Evolutionary conservation across 2,797 vertebrate genomes (phyloP).

Genomic region (Chromis chromis): DNA sequence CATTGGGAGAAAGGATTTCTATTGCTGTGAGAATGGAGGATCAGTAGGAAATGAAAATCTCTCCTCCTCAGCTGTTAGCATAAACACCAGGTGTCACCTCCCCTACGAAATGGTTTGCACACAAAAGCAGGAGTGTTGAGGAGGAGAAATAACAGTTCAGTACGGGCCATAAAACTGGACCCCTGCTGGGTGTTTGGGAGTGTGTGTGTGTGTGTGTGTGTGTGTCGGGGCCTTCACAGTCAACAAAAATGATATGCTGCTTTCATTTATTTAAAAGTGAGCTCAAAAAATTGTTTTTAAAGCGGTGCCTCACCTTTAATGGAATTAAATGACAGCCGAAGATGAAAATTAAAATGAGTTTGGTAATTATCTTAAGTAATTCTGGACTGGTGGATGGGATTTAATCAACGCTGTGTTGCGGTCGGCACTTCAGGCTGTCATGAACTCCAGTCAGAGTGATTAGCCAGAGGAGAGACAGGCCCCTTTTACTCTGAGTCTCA

Average conservation of each 20-base stretch:
- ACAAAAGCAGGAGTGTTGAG: background rate
- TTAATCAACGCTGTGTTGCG: conserved; percentile 45
- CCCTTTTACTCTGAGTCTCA: conserved; percentile 41
- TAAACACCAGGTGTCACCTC: conserved; percentile 39
- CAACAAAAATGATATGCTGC: background rate
- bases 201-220: background rate
- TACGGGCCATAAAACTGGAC: background rate
- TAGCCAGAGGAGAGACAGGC: conserved; percentile 29
- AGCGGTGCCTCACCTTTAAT: conserved; percentile 15
- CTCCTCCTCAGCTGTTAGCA: conserved; percentile 30
- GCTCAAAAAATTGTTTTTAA: background rate
- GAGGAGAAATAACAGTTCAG: conserved; percentile 2
- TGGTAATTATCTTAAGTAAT: conserved; percentile 57
- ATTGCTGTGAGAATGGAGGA: conserved; percentile 35
- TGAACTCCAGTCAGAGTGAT: conserved; percentile 51
- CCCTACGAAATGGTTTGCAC: conserved; percentile 23
- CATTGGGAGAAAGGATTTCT: conserved; percentile 21
- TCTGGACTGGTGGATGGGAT: conserved; percentile 32
- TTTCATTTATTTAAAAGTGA: background rate
- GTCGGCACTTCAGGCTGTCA: conserved; percentile 34
- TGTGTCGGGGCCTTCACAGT: conserved; percentile 6
- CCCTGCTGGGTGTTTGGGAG: conserved; percentile 16
- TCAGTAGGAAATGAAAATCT: conserved; percentile 35
- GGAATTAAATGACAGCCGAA: conserved; percentile 29
- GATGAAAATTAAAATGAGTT: conserved; percentile 46